A percentile compares a stretch with the other conserved stretches of the same genome.
phyloP scores from a whole-genome alignment of 2,113 vertebrate species.

The Rhadina sibilatrix region DNA sequence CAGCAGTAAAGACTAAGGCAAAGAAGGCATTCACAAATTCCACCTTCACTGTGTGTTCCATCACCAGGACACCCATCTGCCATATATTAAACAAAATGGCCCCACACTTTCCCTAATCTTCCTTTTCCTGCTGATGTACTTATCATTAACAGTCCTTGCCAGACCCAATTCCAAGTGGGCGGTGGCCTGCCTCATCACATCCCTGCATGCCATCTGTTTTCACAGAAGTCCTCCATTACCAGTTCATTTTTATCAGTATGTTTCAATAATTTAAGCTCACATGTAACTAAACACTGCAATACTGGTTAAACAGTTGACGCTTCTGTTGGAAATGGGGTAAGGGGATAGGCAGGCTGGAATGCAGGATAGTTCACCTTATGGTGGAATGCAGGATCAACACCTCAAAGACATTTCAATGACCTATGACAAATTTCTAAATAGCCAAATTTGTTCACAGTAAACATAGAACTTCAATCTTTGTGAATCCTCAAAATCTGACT shows the following conservation, averaged over 20 bases:
- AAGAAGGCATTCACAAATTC: not conserved
- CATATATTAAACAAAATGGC: not conserved
- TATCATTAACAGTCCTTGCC: not conserved
- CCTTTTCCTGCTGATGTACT: not conserved
- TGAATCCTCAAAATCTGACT: not conserved
- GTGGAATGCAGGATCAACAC: not conserved
- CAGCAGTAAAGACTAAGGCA: not conserved
- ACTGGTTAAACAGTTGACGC: not conserved
- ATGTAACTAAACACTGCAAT: not conserved
- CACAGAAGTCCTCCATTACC: not conserved
- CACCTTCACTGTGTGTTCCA: not conserved
- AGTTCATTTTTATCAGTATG: not conserved
- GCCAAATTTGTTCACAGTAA: not conserved
- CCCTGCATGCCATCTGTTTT: not conserved
- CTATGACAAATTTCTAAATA: not conserved
- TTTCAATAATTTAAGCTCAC: not conserved
- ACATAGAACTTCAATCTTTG: not conserved
- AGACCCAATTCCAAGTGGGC: not conserved
- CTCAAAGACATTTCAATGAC: not conserved
- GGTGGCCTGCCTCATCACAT: not conserved
- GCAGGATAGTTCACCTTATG: not conserved
- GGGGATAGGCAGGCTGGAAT: not conserved
- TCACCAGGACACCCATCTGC: not conserved
- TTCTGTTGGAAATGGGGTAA: not conserved
- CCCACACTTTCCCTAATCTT: not conserved